phyloP scores from a whole-genome alignment of 2,888 invertebrate species.

The Pandemis cinnamomeana region DNA sequence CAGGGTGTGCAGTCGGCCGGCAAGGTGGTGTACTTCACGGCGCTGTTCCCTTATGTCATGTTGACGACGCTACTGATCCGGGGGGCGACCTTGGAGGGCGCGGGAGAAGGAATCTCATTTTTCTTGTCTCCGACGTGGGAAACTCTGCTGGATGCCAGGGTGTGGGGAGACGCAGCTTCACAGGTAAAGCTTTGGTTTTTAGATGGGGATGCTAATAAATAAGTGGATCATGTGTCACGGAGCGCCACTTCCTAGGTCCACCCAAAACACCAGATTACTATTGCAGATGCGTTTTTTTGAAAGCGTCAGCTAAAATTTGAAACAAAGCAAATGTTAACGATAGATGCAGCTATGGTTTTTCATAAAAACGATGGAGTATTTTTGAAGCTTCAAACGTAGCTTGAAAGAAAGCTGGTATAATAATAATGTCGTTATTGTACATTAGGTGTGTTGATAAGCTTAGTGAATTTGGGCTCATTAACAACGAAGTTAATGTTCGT shows the following conservation, averaged over 20 bases:
- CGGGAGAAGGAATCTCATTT: conserved; percentile 88
- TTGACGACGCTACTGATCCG: conserved; percentile 86
- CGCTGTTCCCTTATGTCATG: conserved; percentile 89
- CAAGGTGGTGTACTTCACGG: conserved; percentile 91
- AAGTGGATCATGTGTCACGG: too few relatives aligned
- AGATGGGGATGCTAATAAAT: too few relatives aligned
- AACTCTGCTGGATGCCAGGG: conserved; percentile 85
- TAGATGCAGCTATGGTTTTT: too few relatives aligned
- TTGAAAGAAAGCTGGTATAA: too few relatives aligned
- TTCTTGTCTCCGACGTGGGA: conserved; percentile 90
- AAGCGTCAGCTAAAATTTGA: too few relatives aligned
- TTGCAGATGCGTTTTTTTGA: too few relatives aligned
- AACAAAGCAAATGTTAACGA: too few relatives aligned
- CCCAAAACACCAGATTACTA: too few relatives aligned
- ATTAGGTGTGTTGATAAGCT: neutral
- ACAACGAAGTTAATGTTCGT: conserved; percentile 22
- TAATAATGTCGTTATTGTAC: neutral
- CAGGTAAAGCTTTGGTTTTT: conserved; percentile 68
- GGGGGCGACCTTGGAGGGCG: conserved; percentile 88
- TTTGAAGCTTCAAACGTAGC: too few relatives aligned
- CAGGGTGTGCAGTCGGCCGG: conserved; percentile 95
- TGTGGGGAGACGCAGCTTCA: conserved; percentile 93
- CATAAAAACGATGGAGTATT: too few relatives aligned
- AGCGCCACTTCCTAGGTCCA: too few relatives aligned
- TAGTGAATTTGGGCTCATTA: neutral